Base-by-base conservation (phyloP, 2,888 invertebrate genomes). In the Epinotia ramella region DNA sequence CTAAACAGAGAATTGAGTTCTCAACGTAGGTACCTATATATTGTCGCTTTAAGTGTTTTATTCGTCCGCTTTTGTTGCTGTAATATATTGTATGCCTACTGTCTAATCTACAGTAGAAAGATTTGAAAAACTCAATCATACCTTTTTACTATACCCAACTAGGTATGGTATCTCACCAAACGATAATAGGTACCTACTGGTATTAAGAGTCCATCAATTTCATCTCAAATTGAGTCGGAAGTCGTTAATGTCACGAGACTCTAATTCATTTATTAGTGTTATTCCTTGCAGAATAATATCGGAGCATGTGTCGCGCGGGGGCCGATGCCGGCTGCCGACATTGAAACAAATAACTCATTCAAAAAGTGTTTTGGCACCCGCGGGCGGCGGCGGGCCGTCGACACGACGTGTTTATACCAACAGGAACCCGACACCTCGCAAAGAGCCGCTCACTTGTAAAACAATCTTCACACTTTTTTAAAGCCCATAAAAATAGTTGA, bases 381-480 rank as follows among this genome's bases (percentile, higher is more conserved):
- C 85, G 78, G 85, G 81, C 40, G 40, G 33, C 33, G 33, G 33
- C 33, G 28, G 28, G 89, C 90, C 89, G 91, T 90, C 91, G 89
- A 16, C 65, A 88, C 91, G 94, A 91, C 93, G 87, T 93, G 91
- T 94, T 94, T 94, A 92, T 93, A 89, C 89, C 93, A 92, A 92
- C 91, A 89, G 94, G 85, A 93, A 94, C 85, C 78, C 80, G 89
- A 94, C 86, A 92, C 91, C 84, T 81, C 86, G 90, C 94, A 94
- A 94, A 94, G 93, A 90, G 91, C 93, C 94, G 93, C 87, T 88
- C 90, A 89, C 90, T 86, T 91, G 93, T 93, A 94, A 94, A 91
- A 91, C 91, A 91, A 93, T 93, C 92, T 91, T 90, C 89, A 93
- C 92, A 92, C 88, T 93, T 93, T 93, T 94, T 93, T 93, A 93